Evolutionary conservation across 2,797 vertebrate genomes (phyloP).

Genomic region (Arrhamphus sclerolepis): DNA sequence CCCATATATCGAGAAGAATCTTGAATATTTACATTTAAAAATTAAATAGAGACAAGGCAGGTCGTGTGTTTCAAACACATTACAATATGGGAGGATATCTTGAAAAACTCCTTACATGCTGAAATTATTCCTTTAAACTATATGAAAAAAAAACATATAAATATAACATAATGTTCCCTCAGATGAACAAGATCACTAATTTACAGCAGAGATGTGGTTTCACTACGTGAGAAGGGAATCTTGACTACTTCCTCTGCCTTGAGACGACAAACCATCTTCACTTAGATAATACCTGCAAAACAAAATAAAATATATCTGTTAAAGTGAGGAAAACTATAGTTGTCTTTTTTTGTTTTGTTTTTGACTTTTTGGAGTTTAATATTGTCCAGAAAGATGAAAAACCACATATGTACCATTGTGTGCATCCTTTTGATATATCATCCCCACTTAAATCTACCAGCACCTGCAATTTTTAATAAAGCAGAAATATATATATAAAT

Average conservation of each 20-base stretch:
- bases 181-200: constrained; percentile 77
- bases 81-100: constrained; percentile 29
- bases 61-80: constrained; percentile 45
- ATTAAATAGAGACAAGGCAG: constrained; percentile 57
- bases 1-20: constrained; percentile 10
- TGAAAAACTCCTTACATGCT: constrained; percentile 60
- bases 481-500: no score
- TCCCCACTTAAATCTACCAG: constrained; percentile 90
- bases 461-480: constrained; percentile 73
- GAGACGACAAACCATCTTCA: constrained; percentile 85
- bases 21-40: constrained; percentile 64
- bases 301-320: constrained; percentile 5
- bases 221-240: constrained; percentile 47
- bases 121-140: constrained; percentile 39
- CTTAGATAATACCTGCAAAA: constrained; percentile 91
- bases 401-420: constrained; percentile 87
- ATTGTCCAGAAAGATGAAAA: neutral
- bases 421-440: constrained; percentile 93
- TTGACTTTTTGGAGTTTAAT: neutral
- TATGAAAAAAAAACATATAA: constrained; percentile 42
- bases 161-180: constrained; percentile 59
- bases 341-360: no score
- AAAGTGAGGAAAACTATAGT: neutral
- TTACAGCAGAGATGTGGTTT: constrained; percentile 74
- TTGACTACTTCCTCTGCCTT: constrained; percentile 65